Evolutionary conservation across 2,888 invertebrate genomes (phyloP).

Genomic region (Drosophila imparisetae): DNA sequence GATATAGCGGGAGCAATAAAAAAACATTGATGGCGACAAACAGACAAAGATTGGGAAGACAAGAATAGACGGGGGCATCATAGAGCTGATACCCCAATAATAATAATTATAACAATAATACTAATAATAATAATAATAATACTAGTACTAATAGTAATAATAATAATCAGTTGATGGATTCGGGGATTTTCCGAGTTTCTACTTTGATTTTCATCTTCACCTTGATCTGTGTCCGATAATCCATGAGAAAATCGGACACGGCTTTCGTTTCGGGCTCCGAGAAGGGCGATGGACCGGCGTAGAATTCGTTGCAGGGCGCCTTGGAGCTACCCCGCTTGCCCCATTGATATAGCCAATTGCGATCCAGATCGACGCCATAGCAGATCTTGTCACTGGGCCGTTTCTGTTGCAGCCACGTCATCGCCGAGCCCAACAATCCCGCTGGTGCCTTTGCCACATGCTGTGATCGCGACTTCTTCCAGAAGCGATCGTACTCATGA

Average conservation of each 20-base stretch:
- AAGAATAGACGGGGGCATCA: too few relatives aligned
- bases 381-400: slow-evolving; percentile 85
- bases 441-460: slow-evolving; percentile 77
- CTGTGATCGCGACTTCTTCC: slow-evolving; percentile 91
- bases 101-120: background rate
- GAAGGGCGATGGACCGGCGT: slow-evolving; percentile 89
- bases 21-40: too few relatives aligned
- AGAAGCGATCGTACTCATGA: slow-evolving; percentile 90
- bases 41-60: too few relatives aligned
- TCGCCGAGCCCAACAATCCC: slow-evolving; percentile 82
- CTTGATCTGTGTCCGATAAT: slow-evolving; percentile 87
- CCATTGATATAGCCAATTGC: slow-evolving; percentile 92
- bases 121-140: background rate
- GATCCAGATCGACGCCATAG: slow-evolving; percentile 91
- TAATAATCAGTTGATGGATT: background rate
- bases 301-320: slow-evolving; percentile 91
- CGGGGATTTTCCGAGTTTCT: background rate
- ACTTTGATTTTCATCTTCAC: slow-evolving; percentile 75
- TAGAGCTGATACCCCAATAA: background rate
- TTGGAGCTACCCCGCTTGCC: slow-evolving; percentile 89
- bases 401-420: slow-evolving; percentile 83
- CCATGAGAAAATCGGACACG: slow-evolving; percentile 87
- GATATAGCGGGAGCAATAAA: background rate
- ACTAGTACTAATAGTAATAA: background rate
- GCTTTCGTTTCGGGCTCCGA: slow-evolving; percentile 92